phyloP scores from a whole-genome alignment of 1,140 invertebrate species.

The Lepidotrigona ventralis region DNA sequence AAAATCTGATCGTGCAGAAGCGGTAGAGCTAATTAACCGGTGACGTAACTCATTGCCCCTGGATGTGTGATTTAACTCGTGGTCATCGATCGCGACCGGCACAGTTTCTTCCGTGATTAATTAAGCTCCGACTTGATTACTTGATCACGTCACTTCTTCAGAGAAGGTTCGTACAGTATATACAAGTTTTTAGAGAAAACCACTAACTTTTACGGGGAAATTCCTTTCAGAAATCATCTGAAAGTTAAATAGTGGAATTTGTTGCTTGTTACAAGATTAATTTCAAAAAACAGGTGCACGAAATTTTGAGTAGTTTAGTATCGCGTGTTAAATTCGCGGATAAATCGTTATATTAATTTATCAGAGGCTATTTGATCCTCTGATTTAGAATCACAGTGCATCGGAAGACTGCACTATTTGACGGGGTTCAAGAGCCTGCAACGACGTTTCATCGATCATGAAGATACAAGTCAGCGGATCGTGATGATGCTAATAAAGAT shows the following conservation, averaged over 20 bases:
- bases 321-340: too few species aligned
- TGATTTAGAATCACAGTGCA: neutral
- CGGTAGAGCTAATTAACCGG: conserved; percentile 39
- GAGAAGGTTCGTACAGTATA: neutral
- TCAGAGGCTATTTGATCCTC: neutral
- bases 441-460: conserved; percentile 47
- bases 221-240: too few species aligned
- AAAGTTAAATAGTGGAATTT: too few species aligned
- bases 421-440: conserved; percentile 26
- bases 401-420: neutral
- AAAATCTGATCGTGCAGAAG: conserved; percentile 75
- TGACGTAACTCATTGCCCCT: conserved; percentile 29
- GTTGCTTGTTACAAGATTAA: too few species aligned
- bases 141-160: neutral
- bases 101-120: conserved; percentile 32
- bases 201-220: too few species aligned
- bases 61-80: conserved; percentile 37
- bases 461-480: conserved; percentile 1
- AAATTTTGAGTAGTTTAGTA: too few species aligned
- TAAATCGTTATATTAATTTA: too few species aligned
- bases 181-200: neutral
- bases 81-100: conserved; percentile 32
- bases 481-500: conserved; percentile 53
- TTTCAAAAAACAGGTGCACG: too few species aligned
- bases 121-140: conserved; percentile 7